phyloP scores from a whole-genome alignment of 2,113 vertebrate genomes.

The Scolopax mira region DNA sequence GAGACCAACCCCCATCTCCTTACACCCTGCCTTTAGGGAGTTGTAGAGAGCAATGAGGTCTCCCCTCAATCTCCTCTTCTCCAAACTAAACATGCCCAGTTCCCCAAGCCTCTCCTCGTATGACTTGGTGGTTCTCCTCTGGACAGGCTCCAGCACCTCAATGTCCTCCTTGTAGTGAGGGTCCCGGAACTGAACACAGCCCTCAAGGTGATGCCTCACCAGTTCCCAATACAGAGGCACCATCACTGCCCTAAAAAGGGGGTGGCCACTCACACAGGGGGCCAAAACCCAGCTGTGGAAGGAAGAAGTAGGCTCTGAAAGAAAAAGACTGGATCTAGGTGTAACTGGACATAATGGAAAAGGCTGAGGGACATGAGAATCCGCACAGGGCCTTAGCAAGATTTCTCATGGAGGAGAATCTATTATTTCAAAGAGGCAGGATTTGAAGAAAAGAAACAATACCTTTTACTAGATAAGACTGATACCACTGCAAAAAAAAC shows the following conservation, averaged over 20 bases:
- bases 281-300: background rate
- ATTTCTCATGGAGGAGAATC: background rate
- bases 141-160: too few relatives aligned
- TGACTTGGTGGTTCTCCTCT: too few relatives aligned
- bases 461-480: background rate
- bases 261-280: background rate
- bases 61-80: too few relatives aligned
- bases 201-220: too few relatives aligned
- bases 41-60: too few relatives aligned
- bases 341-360: background rate
- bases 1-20: too few relatives aligned
- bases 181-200: too few relatives aligned
- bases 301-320: background rate
- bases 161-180: too few relatives aligned
- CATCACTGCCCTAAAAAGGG: background rate
- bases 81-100: too few relatives aligned
- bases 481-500: background rate
- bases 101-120: too few relatives aligned
- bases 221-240: too few relatives aligned
- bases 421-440: background rate
- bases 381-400: background rate
- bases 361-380: background rate
- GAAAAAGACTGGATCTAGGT: background rate
- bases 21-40: too few relatives aligned
- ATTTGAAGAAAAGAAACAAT: background rate